phyloP scores from a whole-genome alignment of 1,140 invertebrate genomes.

The Plodia interpunctella region DNA sequence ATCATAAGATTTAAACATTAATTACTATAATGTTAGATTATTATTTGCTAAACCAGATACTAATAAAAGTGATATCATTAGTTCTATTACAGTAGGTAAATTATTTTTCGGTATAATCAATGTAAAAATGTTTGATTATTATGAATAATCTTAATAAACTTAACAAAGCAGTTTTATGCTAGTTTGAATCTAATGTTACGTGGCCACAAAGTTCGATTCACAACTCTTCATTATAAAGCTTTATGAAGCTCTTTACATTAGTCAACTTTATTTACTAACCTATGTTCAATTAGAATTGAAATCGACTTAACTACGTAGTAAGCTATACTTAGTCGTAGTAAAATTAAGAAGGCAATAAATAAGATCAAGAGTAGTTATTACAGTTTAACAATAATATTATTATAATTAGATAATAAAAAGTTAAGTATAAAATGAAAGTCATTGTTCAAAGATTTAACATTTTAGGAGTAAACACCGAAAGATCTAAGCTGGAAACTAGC shows the following conservation, averaged over 20 bases:
- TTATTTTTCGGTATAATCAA: neutral
- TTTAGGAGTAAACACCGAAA: constrained; percentile 32
- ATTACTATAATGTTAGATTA: neutral
- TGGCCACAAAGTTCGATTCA: constrained; percentile 74
- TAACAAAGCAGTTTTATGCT: constrained; percentile 41
- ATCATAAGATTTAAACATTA: neutral
- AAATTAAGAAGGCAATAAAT: constrained; percentile 51
- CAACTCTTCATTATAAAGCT: constrained; percentile 75
- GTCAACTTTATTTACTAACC: constrained; percentile 38
- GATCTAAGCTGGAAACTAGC: constrained; percentile 36
- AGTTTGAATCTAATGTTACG: constrained; percentile 53
- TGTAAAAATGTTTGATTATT: neutral
- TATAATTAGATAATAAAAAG: constrained; percentile 19
- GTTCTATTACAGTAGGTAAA: neutral
- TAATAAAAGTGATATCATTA: constrained; percentile 1
- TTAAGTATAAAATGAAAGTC: constrained; percentile 34
- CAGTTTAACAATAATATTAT: constrained; percentile 27
- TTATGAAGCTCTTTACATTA: constrained; percentile 73
- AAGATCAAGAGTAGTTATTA: constrained; percentile 30
- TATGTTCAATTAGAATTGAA: constrained; percentile 34
- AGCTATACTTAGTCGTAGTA: constrained; percentile 29
- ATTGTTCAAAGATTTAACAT: constrained; percentile 23
- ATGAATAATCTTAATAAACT: constrained; percentile 31
- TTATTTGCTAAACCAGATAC: neutral
- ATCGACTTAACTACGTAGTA: constrained; percentile 31